Base-by-base conservation (phyloP, 2,888 invertebrate species). In the Acrobasis suavella region DNA sequence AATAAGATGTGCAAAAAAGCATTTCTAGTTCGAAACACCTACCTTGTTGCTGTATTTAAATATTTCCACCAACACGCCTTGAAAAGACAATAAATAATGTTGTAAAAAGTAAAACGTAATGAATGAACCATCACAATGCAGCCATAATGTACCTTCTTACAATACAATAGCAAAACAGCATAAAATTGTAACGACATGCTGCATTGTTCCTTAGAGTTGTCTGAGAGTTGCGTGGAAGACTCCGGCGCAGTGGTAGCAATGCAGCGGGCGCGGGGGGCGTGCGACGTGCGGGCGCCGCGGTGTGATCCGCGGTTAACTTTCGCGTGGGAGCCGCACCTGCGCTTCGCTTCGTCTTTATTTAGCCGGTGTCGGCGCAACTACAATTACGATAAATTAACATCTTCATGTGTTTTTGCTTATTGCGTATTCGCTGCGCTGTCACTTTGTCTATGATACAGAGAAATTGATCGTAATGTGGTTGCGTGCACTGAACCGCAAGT, bases 241-340 rank as follows among this genome's bases (percentile, higher is more conserved):
- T 67, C 66, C 51, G 49, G 67, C 64, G 69, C 65, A 58, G 56
- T 22, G 56, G 54, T 32, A 50, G 59, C 32, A 55, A 55, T 64
- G 42, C 52, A 51, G 14, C 50, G 9, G 56, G 58, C 64, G 58
- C 63, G 7, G 46, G 46, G 15, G 50, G 37, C 63, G 49, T 62
- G 16, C 49, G 54, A 62, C 22, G 51, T 51, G 46, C 65, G 54
- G 64, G 60, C 64, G 56, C 63, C 46, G 51, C 63, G 64, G 69
- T 46, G 71, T 75, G 74, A 75, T 75, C 73, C 69, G 70, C 70
- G 68, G 68, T 68, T 73, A 39, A 72, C 72, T 78, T 79, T 79
- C 73, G 76, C 81, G 80, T 81, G 80, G 78, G 79, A 81, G 77
- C 74, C 73, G 71, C 78, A 81, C 76, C 80, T 80, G 81, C 73